Evolutionary conservation across 2,888 invertebrate species (phyloP).

Genomic region (Conomelus anceps): DNA sequence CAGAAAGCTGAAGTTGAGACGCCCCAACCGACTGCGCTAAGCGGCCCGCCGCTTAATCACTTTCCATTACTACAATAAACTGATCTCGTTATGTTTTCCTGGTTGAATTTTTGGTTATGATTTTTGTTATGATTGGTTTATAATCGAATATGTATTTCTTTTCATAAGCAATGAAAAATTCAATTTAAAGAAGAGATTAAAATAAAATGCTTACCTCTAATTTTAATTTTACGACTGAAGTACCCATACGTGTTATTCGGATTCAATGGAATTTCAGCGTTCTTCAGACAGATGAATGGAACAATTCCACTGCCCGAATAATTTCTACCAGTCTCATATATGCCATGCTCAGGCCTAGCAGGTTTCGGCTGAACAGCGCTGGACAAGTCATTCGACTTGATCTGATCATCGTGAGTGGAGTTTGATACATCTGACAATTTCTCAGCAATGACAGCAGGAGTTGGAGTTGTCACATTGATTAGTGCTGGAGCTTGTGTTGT

Average conservation of each 20-base stretch:
- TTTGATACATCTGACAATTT: background rate
- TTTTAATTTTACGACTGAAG: constrained; percentile 56
- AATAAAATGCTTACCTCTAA: constrained; percentile 54
- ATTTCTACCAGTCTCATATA: constrained; percentile 14
- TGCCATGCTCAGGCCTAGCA: background rate
- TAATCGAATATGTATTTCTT: no score
- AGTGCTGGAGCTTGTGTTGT: background rate
- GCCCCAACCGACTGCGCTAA: no score
- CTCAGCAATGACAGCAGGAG: background rate
- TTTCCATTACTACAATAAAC: no score
- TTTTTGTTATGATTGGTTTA: no score
- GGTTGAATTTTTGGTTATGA: no score
- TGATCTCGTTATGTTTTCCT: no score
- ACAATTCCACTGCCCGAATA: constrained; percentile 35
- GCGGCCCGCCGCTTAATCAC: no score
- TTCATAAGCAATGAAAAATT: background rate
- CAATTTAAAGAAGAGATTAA: background rate
- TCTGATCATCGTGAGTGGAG: background rate
- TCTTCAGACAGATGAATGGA: constrained; percentile 52
- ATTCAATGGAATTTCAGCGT: constrained; percentile 55
- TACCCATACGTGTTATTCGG: constrained; percentile 65
- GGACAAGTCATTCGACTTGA: background rate
- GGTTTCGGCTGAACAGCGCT: constrained; percentile 12
- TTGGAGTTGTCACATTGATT: background rate
- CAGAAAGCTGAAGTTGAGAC: no score